Evolutionary conservation across 2,797 vertebrate genomes (phyloP).

Genomic region (Anguilla pacifica): DNA sequence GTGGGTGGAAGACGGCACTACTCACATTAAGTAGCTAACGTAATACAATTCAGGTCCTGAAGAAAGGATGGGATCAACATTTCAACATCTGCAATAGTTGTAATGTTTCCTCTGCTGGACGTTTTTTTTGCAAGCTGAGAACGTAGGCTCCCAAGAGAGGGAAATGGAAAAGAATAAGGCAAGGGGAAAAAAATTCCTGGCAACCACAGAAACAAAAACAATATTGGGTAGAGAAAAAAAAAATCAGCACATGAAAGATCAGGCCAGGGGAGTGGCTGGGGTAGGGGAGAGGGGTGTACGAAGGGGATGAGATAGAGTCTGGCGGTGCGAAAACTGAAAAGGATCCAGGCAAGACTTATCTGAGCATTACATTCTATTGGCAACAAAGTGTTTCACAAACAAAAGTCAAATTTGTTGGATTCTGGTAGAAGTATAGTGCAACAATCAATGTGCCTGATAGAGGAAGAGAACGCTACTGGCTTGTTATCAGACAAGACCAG

Average conservation of each 20-base stretch:
- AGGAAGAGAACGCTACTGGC: not conserved
- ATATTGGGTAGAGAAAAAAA: constrained; percentile 57
- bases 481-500: not conserved
- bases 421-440: not conserved
- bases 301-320: constrained; percentile 16
- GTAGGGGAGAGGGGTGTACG: constrained; percentile 44
- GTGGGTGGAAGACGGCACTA: not conserved
- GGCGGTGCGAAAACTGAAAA: constrained; percentile 53
- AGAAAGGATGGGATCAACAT: constrained; percentile 78
- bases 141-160: constrained; percentile 63
- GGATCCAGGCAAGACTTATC: constrained; percentile 20
- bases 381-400: not conserved
- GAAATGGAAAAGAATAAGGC: constrained; percentile 69
- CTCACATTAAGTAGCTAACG: not conserved
- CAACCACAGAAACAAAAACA: constrained; percentile 75
- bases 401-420: not conserved
- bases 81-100: constrained; percentile 83
- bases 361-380: not conserved
- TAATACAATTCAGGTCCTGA: constrained; percentile 66
- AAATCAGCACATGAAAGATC: constrained; percentile 67
- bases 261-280: constrained; percentile 52
- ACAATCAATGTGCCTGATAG: not conserved
- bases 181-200: constrained; percentile 70
- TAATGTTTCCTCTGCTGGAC: constrained; percentile 73
- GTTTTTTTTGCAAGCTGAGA: constrained; percentile 72